Percentiles rank a stretch among this genome's conserved stretches.
These are phyloP conservation scores for Apodemia mormo DNA, from an alignment of 2,888 invertebrate species.

Conservation along the genomic window DNA sequence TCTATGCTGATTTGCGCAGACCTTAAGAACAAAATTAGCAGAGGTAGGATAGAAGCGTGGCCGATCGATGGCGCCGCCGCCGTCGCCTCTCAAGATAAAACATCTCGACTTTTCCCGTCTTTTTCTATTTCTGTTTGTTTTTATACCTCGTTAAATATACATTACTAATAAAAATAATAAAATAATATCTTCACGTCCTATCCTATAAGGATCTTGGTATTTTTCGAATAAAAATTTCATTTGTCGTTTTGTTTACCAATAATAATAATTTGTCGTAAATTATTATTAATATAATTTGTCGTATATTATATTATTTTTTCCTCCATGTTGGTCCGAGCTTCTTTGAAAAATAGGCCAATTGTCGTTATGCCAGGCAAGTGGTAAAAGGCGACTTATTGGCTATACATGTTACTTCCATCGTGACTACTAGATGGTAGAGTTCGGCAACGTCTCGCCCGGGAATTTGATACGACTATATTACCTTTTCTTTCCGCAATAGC, in stretches of 20 bases:
- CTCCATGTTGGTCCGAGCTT: too few relatives aligned
- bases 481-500: too few relatives aligned
- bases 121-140: slow-evolving; percentile 9
- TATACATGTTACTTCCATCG: too few relatives aligned
- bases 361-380: too few relatives aligned
- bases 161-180: not conserved
- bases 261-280: too few relatives aligned
- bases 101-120: not conserved
- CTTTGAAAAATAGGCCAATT: too few relatives aligned
- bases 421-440: too few relatives aligned
- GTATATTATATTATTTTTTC: too few relatives aligned
- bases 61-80: slow-evolving; percentile 13
- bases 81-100: slow-evolving; percentile 6
- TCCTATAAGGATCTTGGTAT: not conserved
- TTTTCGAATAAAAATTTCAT: not conserved
- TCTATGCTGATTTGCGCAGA: not conserved
- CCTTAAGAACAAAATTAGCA: slow-evolving; percentile 7
- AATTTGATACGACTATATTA: too few relatives aligned
- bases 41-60: not conserved
- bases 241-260: not conserved
- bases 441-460: too few relatives aligned
- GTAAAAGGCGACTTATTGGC: too few relatives aligned
- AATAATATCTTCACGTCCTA: not conserved
- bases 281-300: too few relatives aligned
- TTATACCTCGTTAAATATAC: slow-evolving; percentile 3